Conservation (phyloP, 2,113 vertebrate species). For the Hiodon alosoides region DNA sequence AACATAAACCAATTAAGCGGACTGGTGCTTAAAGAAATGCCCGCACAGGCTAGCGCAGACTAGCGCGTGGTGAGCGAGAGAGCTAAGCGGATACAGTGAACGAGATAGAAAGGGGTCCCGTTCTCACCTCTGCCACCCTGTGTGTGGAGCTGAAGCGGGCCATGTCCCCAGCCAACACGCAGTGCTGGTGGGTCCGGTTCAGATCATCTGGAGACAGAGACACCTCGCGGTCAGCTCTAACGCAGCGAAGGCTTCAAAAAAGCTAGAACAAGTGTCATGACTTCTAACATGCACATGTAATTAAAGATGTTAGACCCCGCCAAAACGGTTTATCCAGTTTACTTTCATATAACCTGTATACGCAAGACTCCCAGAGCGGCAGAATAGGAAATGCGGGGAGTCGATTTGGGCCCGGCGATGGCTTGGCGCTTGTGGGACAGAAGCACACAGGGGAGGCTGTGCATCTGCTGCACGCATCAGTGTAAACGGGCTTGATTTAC, state of each 20-base stretch:
- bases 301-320: slow-evolving; percentile 54
- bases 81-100: too few species aligned
- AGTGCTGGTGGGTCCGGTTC: slow-evolving; percentile 92
- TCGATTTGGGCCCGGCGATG: not conserved
- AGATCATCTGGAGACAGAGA: slow-evolving; percentile 77
- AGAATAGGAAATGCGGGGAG: not conserved
- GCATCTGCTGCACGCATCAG: slow-evolving; percentile 36
- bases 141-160: slow-evolving; percentile 95
- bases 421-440: slow-evolving; percentile 25
- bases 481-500: slow-evolving; percentile 38
- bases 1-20: too few species aligned
- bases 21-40: too few species aligned
- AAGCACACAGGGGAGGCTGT: not conserved
- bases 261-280: slow-evolving; percentile 46
- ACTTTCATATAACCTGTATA: not conserved
- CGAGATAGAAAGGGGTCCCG: not conserved
- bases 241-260: not conserved
- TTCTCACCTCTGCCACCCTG: slow-evolving; percentile 86
- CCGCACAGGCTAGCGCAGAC: too few species aligned
- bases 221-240: slow-evolving; percentile 4
- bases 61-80: too few species aligned
- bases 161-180: slow-evolving; percentile 81
- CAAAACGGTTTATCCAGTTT: slow-evolving; percentile 55
- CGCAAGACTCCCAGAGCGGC: too few species aligned
- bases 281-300: slow-evolving; percentile 53